Percentiles rank a stretch among this genome's conserved stretches.
Evolutionary conservation across 1,140 invertebrate genomes (phyloP).

Genomic region (Periplaneta americana): DNA sequence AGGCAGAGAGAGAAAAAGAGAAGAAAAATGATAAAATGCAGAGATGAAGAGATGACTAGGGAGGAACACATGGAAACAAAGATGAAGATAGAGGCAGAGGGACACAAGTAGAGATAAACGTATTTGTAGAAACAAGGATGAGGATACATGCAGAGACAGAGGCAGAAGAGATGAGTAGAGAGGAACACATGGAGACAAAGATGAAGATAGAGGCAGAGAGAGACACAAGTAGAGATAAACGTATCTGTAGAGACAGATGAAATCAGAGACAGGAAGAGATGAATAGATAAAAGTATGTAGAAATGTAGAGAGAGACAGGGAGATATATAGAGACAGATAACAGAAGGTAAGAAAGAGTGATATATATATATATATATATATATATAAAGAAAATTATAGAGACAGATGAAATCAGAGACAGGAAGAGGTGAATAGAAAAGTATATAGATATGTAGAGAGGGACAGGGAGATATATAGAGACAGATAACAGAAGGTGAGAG

Average conservation of each 20-base stretch:
- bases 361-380: too few species aligned
- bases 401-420: background rate
- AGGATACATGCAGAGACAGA: background rate
- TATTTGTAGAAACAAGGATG: too few species aligned
- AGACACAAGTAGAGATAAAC: background rate
- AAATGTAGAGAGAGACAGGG: too few species aligned
- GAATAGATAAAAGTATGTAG: background rate
- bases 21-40: too few species aligned
- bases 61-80: background rate
- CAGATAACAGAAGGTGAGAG: background rate
- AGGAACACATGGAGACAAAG: background rate
- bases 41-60: too few species aligned
- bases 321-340: too few species aligned
- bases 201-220: background rate
- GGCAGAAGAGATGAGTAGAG: background rate
- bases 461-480: background rate
- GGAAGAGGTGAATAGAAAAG: background rate
- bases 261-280: background rate
- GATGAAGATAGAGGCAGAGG: background rate
- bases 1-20: too few species aligned
- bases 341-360: background rate
- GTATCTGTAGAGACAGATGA: background rate
- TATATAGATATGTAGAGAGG: background rate
- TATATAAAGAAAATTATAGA: background rate
- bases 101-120: too few species aligned